Percentiles rank a stretch among this genome's conserved stretches.
These are phyloP conservation scores for Pseudachorutes palmiensis DNA, from an alignment of 1,140 invertebrate species.

Conservation along the genomic window DNA sequence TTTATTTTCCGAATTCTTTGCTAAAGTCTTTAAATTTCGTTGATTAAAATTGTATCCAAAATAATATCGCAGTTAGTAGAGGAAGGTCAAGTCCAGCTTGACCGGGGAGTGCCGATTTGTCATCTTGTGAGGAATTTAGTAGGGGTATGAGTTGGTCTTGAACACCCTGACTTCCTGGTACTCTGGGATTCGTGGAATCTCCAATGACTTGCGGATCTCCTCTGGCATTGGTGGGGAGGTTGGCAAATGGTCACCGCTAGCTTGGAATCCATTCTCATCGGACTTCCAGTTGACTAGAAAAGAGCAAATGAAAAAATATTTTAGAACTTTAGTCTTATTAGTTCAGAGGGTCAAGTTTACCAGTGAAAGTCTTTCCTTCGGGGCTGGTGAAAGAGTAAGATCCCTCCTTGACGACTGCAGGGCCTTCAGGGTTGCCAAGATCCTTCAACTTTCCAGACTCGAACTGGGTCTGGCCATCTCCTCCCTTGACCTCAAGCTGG, in stretches of 20 bases:
- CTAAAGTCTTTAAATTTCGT: neutral
- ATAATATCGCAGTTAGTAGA: neutral
- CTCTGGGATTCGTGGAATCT: neutral
- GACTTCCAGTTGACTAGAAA: constrained; percentile 18
- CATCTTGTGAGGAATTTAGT: neutral
- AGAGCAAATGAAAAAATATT: neutral
- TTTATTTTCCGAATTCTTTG: neutral
- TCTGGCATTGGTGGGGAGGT: constrained; percentile 25
- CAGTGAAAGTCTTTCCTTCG: neutral
- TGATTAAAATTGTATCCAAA: neutral
- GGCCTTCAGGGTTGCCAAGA: constrained; percentile 17
- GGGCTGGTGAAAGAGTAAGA: constrained; percentile 17
- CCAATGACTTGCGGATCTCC: constrained; percentile 17
- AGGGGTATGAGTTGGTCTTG: neutral
- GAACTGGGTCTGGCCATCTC: neutral
- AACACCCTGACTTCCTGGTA: neutral
- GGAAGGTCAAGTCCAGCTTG: neutral
- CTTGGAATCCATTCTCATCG: constrained; percentile 35
- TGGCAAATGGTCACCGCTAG: constrained; percentile 25
- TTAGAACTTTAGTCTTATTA: neutral
- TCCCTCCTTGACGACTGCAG: constrained; percentile 23
- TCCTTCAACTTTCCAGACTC: constrained; percentile 9
- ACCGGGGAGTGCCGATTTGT: neutral
- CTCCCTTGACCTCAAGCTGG: constrained; percentile 11
- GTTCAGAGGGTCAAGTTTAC: neutral